Conservation (phyloP, 1,140 invertebrate genomes). For the Drosophila lowei region DNA sequence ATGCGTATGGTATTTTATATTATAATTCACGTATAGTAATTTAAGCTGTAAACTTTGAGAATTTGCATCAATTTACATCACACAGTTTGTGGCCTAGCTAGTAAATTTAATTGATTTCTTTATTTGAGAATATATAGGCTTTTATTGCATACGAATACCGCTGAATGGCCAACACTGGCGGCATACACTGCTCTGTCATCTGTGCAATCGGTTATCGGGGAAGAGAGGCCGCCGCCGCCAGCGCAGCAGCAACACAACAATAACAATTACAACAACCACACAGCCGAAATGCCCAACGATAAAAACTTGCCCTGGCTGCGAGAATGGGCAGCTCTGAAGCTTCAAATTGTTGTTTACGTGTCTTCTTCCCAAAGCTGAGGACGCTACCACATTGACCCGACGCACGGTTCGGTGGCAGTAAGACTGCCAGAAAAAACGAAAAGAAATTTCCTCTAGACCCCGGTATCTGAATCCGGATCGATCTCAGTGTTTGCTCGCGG, state of each 20-base stretch:
- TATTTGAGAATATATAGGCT: too few species aligned
- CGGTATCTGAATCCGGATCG: neutral
- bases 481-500: neutral
- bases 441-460: neutral
- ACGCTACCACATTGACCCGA: conserved; percentile 1
- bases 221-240: too few species aligned
- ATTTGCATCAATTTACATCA: too few species aligned
- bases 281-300: neutral
- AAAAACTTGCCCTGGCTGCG: conserved; percentile 34
- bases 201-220: too few species aligned
- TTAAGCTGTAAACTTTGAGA: too few species aligned
- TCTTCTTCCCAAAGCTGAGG: conserved; percentile 13
- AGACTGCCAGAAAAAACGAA: neutral
- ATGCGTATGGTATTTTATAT: too few species aligned
- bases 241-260: neutral
- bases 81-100: too few species aligned
- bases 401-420: too few species aligned
- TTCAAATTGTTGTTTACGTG: conserved; percentile 71
- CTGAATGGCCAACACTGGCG: too few species aligned
- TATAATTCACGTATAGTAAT: too few species aligned
- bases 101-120: too few species aligned
- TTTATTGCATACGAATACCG: neutral
- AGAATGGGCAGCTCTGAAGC: conserved; percentile 32
- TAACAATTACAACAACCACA: conserved; percentile 5
- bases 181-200: too few species aligned